These are phyloP conservation scores for Morpho helenor DNA, from an alignment of 2,888 invertebrate genomes.

Conservation along the genomic window DNA sequence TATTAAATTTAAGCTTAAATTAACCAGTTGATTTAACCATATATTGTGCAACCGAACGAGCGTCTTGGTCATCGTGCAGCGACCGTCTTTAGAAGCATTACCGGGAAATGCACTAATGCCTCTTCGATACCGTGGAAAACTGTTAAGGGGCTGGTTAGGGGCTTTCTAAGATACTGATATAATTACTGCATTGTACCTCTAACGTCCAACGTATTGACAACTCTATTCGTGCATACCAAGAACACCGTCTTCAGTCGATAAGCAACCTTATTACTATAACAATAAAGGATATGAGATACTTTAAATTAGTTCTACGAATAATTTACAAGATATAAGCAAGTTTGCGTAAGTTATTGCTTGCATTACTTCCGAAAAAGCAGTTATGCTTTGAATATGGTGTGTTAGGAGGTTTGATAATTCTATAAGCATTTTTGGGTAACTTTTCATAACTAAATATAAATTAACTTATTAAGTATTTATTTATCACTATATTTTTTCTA, in stretches of 20 bases:
- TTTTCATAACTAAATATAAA: too few relatives aligned
- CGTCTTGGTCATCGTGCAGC: conserved; percentile 66
- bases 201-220: conserved; percentile 50
- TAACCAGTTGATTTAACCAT: too few relatives aligned
- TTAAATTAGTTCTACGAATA: background rate
- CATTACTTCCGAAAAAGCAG: conserved; percentile 61
- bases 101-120: conserved; percentile 76
- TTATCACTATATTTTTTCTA: too few relatives aligned
- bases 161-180: conserved; percentile 77
- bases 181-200: conserved; percentile 73
- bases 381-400: conserved; percentile 54
- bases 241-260: conserved; percentile 28
- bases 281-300: conserved; percentile 21
- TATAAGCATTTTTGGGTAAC: too few relatives aligned
- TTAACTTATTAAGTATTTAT: too few relatives aligned
- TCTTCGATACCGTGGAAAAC: conserved; percentile 71
- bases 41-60: conserved; percentile 35
- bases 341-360: conserved; percentile 65
- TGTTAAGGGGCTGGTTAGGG: conserved; percentile 77
- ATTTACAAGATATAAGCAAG: conserved; percentile 36
- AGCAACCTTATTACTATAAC: conserved; percentile 28
- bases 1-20: too few relatives aligned
- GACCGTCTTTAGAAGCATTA: conserved; percentile 75
- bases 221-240: conserved; percentile 31
- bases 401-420: conserved; percentile 52